Conservation (phyloP, 2,888 invertebrate species). For the Atethmia centrago region DNA sequence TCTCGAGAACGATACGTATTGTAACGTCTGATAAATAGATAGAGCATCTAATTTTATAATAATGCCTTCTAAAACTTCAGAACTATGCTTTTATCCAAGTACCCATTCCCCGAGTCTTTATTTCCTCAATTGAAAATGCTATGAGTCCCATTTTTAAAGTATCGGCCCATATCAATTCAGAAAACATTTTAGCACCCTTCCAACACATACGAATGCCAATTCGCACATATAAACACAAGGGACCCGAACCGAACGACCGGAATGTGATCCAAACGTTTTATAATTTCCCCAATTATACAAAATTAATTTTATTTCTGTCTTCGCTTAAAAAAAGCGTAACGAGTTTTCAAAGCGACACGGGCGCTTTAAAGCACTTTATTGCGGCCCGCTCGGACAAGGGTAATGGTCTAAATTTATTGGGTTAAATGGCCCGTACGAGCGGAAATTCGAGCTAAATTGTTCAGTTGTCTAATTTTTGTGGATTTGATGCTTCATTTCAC, state of each 20-base stretch:
- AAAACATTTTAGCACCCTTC: conserved; percentile 56
- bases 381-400: conserved; percentile 84
- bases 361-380: conserved; percentile 84
- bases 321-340: conserved; percentile 82
- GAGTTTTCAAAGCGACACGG: conserved; percentile 84
- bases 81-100: conserved; percentile 40
- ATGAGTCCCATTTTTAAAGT: conserved; percentile 41
- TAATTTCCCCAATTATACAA: conserved; percentile 81
- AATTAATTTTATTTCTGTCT: conserved; percentile 85
- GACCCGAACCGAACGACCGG: conserved; percentile 56
- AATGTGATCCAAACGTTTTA: conserved; percentile 69
- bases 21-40: conserved; percentile 6
- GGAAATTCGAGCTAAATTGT: conserved; percentile 85
- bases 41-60: conserved; percentile 26
- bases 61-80: conserved; percentile 27
- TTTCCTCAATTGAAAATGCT: conserved; percentile 42
- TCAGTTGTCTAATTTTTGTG: conserved; percentile 87
- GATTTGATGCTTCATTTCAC: conserved; percentile 84
- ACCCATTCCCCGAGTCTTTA: conserved; percentile 51
- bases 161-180: conserved; percentile 55
- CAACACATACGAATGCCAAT: conserved; percentile 44
- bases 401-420: conserved; percentile 89
- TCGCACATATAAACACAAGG: conserved; percentile 46
- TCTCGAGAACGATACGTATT: background rate
- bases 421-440: conserved; percentile 85